phyloP scores from a whole-genome alignment of 2,888 invertebrate genomes.

The Xestobium rufovillosum region DNA sequence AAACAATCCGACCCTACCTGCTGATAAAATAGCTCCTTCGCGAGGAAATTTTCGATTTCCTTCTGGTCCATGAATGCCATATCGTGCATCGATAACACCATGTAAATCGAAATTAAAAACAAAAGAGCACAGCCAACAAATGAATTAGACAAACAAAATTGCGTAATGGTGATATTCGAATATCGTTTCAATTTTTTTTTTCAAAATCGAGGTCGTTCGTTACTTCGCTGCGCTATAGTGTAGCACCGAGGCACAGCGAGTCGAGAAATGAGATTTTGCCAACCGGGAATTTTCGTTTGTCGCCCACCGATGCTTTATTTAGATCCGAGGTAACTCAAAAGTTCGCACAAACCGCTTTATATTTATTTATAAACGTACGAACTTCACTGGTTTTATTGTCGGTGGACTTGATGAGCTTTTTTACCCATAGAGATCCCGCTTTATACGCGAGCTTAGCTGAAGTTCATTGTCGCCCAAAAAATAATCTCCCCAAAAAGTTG shows the following conservation, averaged over 20 bases:
- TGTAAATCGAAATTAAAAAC: conserved; percentile 13
- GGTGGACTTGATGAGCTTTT: conserved; percentile 13
- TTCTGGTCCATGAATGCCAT: conserved; percentile 63
- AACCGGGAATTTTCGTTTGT: conserved; percentile 40
- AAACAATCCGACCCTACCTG: no score
- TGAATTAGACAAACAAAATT: neutral
- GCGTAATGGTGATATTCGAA: conserved; percentile 25
- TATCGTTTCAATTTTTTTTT: no score
- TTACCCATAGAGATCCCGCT: no score
- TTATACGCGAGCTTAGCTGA: no score
- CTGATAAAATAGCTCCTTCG: conserved; percentile 81
- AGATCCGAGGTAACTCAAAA: conserved; percentile 37
- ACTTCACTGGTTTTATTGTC: neutral
- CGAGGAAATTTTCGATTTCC: conserved; percentile 78
- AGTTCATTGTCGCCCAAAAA: no score
- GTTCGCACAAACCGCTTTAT: conserved; percentile 30
- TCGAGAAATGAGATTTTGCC: conserved; percentile 39
- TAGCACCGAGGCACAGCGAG: conserved; percentile 38
- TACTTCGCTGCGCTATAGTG: conserved; percentile 25
- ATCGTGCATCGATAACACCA: conserved; percentile 9
- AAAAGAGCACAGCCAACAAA: no score
- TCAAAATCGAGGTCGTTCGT: conserved; percentile 38
- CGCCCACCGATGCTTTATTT: conserved; percentile 40
- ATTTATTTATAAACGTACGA: conserved; percentile 25
- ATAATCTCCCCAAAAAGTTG: no score